A percentile compares a stretch with the other conserved stretches of the same genome.
phyloP scores from a whole-genome alignment of 2,888 invertebrate genomes.

The Drosophila eohydei region DNA sequence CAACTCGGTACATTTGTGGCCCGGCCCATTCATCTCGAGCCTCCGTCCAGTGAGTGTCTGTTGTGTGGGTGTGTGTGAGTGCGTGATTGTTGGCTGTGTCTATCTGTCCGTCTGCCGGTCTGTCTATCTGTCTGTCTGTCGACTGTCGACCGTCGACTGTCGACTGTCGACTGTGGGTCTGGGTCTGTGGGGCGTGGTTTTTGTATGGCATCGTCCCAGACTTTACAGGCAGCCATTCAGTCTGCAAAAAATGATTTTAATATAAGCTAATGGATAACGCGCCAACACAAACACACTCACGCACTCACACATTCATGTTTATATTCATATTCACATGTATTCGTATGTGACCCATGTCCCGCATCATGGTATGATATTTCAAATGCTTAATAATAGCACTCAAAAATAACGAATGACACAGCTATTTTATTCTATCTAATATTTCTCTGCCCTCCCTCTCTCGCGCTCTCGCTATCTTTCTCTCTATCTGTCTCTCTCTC shows the following conservation, averaged over 20 bases:
- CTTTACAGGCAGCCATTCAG: slow-evolving; percentile 65
- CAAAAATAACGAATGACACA: slow-evolving; percentile 75
- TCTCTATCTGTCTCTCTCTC: not conserved
- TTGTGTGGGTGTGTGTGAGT: slow-evolving; percentile 6
- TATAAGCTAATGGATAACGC: slow-evolving; percentile 80
- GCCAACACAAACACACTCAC: slow-evolving; percentile 59
- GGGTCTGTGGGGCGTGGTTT: slow-evolving; percentile 34
- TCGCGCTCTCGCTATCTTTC: not conserved
- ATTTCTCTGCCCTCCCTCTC: slow-evolving; percentile 1
- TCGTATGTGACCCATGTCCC: slow-evolving; percentile 53
- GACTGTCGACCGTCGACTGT: slow-evolving; percentile 34
- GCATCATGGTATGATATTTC: slow-evolving; percentile 79
- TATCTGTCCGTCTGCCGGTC: slow-evolving; percentile 23
- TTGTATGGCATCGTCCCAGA: slow-evolving; percentile 27
- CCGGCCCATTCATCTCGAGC: slow-evolving; percentile 59
- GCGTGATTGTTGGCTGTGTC: slow-evolving; percentile 22
- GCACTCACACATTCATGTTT: slow-evolving; percentile 9
- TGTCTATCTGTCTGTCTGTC: slow-evolving; percentile 25
- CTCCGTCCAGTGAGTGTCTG: slow-evolving; percentile 40
- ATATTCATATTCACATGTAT: slow-evolving; percentile 27
- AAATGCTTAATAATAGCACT: slow-evolving; percentile 79
- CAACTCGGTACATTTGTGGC: slow-evolving; percentile 70
- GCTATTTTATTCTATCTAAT: slow-evolving; percentile 68
- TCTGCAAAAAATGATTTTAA: slow-evolving; percentile 78
- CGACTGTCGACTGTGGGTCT: slow-evolving; percentile 41